phyloP scores from a whole-genome alignment of 2,888 invertebrate genomes.

The Gisinianus flammeolus region DNA sequence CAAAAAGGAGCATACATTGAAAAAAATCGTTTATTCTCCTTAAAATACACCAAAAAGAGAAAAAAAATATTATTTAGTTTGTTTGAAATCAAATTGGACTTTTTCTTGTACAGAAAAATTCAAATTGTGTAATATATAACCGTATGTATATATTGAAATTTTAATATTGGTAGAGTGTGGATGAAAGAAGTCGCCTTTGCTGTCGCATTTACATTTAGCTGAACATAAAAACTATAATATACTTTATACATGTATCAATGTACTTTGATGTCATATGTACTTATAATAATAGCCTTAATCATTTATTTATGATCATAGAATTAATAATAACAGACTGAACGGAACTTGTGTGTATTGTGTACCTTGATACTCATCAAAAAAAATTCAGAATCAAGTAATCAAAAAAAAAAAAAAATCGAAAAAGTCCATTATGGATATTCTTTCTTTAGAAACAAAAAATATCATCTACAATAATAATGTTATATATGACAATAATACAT shows the following conservation, averaged over 20 bases:
- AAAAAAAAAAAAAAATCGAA: not conserved
- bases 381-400: conserved; percentile 1
- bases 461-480: not conserved
- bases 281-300: not conserved
- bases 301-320: not conserved
- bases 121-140: not conserved
- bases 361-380: not conserved
- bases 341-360: not conserved
- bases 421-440: not conserved
- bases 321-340: not conserved
- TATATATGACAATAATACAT: not conserved
- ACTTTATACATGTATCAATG: not conserved
- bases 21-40: conserved; percentile 37
- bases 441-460: not conserved
- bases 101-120: not conserved
- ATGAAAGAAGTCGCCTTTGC: not conserved
- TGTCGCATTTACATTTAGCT: not conserved
- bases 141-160: not conserved
- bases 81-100: conserved; percentile 7
- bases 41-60: conserved; percentile 40
- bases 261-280: not conserved
- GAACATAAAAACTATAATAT: conserved; percentile 5
- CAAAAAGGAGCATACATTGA: conserved; percentile 10
- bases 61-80: conserved; percentile 16
- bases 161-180: not conserved